phyloP scores from a whole-genome alignment of 2,888 invertebrate species.

The Penaeus monodon region DNA sequence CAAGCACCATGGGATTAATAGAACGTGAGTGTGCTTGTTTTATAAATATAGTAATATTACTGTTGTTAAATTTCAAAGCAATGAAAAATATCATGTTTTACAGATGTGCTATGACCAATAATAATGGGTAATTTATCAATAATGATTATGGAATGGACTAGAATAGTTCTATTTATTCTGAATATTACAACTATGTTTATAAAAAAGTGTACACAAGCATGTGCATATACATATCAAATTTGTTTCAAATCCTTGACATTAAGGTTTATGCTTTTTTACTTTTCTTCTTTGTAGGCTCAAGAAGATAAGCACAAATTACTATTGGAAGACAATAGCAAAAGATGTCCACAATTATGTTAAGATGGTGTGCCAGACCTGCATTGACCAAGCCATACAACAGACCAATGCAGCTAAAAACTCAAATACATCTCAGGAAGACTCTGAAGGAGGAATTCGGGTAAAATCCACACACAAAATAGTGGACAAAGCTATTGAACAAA shows the following conservation, averaged over 20 bases:
- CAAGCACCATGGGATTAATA: constrained; percentile 52
- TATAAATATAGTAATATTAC: background rate
- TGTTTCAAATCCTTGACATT: too few species aligned
- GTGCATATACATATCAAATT: too few species aligned
- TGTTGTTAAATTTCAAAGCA: background rate
- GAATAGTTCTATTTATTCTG: background rate
- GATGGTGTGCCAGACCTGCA: constrained; percentile 42
- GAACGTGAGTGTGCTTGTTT: constrained; percentile 42
- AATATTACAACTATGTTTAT: too few species aligned
- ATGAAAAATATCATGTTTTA: background rate
- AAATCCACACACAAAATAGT: constrained; percentile 47
- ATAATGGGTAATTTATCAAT: background rate
- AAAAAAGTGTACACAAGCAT: too few species aligned
- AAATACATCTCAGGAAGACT: background rate
- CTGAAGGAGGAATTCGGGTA: constrained; percentile 8
- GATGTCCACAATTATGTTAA: constrained; percentile 54
- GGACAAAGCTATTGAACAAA: constrained; percentile 53
- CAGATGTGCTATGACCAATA: background rate
- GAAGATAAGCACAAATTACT: constrained; percentile 53
- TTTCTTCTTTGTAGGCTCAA: constrained; percentile 34
- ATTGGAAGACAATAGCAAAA: constrained; percentile 58
- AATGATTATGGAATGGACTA: background rate
- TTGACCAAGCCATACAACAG: constrained; percentile 41
- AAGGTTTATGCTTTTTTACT: too few species aligned
- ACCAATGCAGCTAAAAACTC: constrained; percentile 10